Evolutionary conservation across 2,888 invertebrate genomes (phyloP).

Genomic region (Polia nebulosa): DNA sequence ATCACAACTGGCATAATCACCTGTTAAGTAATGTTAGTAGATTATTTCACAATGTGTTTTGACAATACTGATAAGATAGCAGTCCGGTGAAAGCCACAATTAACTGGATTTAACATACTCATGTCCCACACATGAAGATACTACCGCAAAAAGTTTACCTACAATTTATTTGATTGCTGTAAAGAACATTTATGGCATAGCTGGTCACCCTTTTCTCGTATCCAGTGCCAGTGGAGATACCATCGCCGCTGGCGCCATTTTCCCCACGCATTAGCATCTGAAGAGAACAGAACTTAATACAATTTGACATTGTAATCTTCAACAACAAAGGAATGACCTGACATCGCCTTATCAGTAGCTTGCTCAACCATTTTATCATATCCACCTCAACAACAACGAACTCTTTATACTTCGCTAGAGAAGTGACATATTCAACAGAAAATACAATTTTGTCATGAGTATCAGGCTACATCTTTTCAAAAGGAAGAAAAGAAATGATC

Average conservation of each 20-base stretch:
- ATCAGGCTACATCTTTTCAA: slow-evolving; percentile 68
- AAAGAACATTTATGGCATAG: not conserved
- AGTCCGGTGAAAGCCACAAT: slow-evolving; percentile 25
- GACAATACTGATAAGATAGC: slow-evolving; percentile 65
- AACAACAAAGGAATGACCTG: slow-evolving; percentile 86
- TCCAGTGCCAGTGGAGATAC: slow-evolving; percentile 71
- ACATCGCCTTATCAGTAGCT: slow-evolving; percentile 81
- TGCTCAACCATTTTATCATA: slow-evolving; percentile 68
- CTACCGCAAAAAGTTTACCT: not conserved
- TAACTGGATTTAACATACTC: slow-evolving; percentile 15
- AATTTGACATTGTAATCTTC: slow-evolving; percentile 84
- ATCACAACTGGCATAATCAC: slow-evolving; percentile 41
- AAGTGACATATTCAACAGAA: slow-evolving; percentile 56
- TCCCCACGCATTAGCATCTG: slow-evolving; percentile 82
- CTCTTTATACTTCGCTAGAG: slow-evolving; percentile 61
- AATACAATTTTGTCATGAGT: slow-evolving; percentile 62
- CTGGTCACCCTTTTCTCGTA: slow-evolving; percentile 57
- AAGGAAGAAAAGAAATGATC: slow-evolving; percentile 50
- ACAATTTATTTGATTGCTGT: not conserved
- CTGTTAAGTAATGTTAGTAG: slow-evolving; percentile 38
- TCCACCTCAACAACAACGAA: slow-evolving; percentile 64
- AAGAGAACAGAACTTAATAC: slow-evolving; percentile 78
- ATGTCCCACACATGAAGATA: slow-evolving; percentile 10
- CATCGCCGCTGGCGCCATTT: slow-evolving; percentile 82
- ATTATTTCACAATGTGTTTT: slow-evolving; percentile 47